A percentile compares a stretch with the other conserved stretches of the same genome.
Conservation (phyloP, 1,140 invertebrate species). For the Tetragnatha versicolor region DNA sequence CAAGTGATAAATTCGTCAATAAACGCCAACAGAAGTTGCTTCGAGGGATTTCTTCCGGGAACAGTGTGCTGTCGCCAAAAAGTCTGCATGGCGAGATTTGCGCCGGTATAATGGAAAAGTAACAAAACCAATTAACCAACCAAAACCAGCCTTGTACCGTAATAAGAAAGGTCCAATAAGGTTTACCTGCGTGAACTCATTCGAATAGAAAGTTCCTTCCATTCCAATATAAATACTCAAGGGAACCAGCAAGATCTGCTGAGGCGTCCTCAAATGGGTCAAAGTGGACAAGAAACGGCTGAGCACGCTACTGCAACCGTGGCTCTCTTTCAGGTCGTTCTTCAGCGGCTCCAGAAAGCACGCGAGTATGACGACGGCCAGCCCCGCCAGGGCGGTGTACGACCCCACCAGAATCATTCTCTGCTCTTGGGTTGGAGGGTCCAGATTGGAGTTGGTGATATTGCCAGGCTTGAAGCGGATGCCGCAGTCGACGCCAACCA, state of each 20-base stretch:
- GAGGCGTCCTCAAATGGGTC: constrained; percentile 76
- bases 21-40: too few relatives aligned
- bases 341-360: constrained; percentile 84
- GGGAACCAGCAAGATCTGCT: constrained; percentile 74
- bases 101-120: too few relatives aligned
- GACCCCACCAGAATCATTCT: constrained; percentile 81
- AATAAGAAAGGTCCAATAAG: too few relatives aligned
- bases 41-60: too few relatives aligned
- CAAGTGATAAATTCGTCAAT: too few relatives aligned
- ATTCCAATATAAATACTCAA: constrained; percentile 96
- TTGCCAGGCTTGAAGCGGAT: neutral
- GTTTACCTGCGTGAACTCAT: constrained; percentile 88
- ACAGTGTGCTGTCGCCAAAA: too few relatives aligned
- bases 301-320: constrained; percentile 71
- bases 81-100: too few relatives aligned
- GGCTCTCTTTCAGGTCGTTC: constrained; percentile 63
- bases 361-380: constrained; percentile 84
- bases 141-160: too few relatives aligned
- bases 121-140: too few relatives aligned
- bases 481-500: neutral
- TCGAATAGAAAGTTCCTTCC: constrained; percentile 94
- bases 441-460: neutral
- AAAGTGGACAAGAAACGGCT: constrained; percentile 85
- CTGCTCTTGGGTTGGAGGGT: constrained; percentile 70
- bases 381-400: constrained; percentile 73